These are phyloP conservation scores for Nibea coibor DNA, from an alignment of 2,113 vertebrate genomes.

Conservation along the genomic window DNA sequence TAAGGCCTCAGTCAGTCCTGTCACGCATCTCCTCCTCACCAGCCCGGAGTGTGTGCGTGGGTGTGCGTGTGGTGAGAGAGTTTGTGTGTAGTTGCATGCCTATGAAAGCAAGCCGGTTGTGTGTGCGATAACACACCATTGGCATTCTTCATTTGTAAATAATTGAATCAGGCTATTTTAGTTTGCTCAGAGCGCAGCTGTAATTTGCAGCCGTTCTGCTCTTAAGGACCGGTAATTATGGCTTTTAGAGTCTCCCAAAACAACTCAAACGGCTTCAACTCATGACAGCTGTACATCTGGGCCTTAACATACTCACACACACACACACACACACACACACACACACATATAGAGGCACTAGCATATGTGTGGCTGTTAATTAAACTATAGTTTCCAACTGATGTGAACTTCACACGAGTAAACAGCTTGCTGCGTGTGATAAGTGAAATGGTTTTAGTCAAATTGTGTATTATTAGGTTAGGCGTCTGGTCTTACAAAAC, in stretches of 20 bases:
- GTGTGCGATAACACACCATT: conserved; percentile 61
- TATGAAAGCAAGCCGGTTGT: conserved; percentile 19
- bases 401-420: background rate
- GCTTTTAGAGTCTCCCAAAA: conserved; percentile 75
- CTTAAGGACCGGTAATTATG: conserved; percentile 74
- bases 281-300: conserved; percentile 66
- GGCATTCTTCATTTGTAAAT: conserved; percentile 76
- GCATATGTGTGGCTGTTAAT: conserved; percentile 41
- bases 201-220: conserved; percentile 77
- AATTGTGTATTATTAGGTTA: background rate
- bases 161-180: conserved; percentile 81
- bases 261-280: conserved; percentile 64
- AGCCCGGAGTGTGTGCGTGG: conserved; percentile 12
- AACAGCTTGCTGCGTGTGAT: background rate
- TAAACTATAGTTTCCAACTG: conserved; percentile 33
- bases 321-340: conserved; percentile 30
- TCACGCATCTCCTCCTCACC: conserved; percentile 69
- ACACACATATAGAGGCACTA: conserved; percentile 10
- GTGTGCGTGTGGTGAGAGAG: background rate
- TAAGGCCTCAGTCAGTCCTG: conserved; percentile 45
- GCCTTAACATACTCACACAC: conserved; percentile 26
- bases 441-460: background rate
- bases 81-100: conserved; percentile 21
- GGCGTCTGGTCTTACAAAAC: background rate
- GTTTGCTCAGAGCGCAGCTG: conserved; percentile 66